phyloP scores from a whole-genome alignment of 2,113 vertebrate species.

The Ameiurus melas region DNA sequence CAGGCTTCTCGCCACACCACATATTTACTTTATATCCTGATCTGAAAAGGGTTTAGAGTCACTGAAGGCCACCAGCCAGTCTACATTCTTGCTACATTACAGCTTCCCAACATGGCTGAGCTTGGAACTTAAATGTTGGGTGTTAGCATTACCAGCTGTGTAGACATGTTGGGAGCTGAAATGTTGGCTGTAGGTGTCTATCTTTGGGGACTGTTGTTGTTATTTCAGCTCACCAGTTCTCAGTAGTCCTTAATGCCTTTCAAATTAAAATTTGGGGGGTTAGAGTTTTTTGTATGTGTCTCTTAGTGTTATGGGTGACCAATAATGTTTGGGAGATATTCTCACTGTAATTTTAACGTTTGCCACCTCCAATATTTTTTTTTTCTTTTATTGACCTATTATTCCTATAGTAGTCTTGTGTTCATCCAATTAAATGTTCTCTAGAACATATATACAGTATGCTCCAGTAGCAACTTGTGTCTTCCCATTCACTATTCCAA shows the following conservation, averaged over 20 bases:
- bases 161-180: constrained; percentile 3
- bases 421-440: not conserved
- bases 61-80: not conserved
- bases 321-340: not conserved
- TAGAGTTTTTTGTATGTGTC: no score
- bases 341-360: not conserved
- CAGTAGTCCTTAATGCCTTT: not conserved
- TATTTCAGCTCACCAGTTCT: not conserved
- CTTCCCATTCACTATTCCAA: not conserved
- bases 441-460: not conserved
- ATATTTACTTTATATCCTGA: not conserved
- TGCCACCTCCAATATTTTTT: not conserved
- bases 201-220: not conserved
- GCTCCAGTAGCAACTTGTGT: not conserved
- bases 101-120: not conserved
- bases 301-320: no score
- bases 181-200: not conserved
- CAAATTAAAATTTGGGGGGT: not conserved
- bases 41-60: not conserved
- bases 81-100: not conserved
- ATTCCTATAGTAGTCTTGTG: not conserved
- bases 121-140: not conserved
- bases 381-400: not conserved
- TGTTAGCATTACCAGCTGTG: constrained; percentile 11
- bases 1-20: not conserved